phyloP scores from a whole-genome alignment of 2,113 vertebrate genomes.

The Syrrhaptes paradoxus region DNA sequence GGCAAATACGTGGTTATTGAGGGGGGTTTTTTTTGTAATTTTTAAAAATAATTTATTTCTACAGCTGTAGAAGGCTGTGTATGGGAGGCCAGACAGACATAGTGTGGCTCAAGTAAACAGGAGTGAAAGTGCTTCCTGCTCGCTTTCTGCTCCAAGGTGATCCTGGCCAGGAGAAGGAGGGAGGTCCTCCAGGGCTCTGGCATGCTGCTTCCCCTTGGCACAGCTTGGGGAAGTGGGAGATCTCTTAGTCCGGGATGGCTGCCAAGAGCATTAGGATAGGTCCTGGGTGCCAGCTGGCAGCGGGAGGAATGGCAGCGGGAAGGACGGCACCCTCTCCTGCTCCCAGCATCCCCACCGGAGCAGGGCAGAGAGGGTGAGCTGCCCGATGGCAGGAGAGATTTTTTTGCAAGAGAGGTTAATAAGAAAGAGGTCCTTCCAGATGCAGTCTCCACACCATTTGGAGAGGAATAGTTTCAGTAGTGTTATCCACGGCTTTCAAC shows the following conservation, averaged over 20 bases:
- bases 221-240: not conserved
- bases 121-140: not conserved
- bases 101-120: not conserved
- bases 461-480: not conserved
- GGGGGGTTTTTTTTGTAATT: not conserved
- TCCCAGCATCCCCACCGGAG: not conserved
- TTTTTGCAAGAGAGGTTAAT: not conserved
- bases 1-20: not conserved
- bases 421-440: not conserved
- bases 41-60: not conserved
- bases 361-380: not conserved
- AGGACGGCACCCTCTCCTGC: not conserved
- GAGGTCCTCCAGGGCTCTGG: not conserved
- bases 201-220: not conserved
- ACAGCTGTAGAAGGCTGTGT: not conserved
- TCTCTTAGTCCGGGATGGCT: not conserved
- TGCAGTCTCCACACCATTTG: not conserved
- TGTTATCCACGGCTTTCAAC: not conserved
- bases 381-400: rapidly evolving
- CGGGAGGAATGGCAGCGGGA: rapidly evolving
- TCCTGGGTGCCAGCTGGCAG: not conserved
- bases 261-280: not conserved
- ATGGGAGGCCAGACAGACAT: not conserved
- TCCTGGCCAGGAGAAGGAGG: not conserved
- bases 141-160: not conserved